These are phyloP conservation scores for Hetaerina titia DNA, from an alignment of 2,888 invertebrate species.

Conservation along the genomic window DNA sequence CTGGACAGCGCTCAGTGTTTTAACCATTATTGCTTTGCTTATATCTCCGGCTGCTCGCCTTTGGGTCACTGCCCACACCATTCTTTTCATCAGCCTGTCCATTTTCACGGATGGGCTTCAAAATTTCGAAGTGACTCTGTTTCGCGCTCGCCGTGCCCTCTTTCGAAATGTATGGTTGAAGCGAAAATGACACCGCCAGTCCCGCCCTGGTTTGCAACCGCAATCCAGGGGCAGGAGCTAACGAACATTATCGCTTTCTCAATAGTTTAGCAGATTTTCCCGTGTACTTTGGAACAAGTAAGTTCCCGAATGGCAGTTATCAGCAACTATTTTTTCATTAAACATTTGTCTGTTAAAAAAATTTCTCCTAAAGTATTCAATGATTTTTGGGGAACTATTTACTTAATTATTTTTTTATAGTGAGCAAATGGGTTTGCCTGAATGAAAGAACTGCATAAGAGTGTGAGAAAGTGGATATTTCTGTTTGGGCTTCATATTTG, in stretches of 20 bases:
- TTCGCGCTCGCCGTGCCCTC: constrained; percentile 68
- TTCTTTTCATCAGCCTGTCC: constrained; percentile 80
- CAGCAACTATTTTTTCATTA: constrained; percentile 4
- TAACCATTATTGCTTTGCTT: constrained; percentile 76
- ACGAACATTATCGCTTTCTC: neutral
- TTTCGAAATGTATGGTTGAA: constrained; percentile 12
- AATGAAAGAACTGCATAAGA: neutral
- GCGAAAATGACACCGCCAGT: constrained; percentile 57
- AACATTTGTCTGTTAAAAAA: constrained; percentile 2
- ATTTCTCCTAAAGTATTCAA: neutral
- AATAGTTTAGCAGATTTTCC: neutral
- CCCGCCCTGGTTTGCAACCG: constrained; percentile 32
- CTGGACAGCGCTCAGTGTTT: constrained; percentile 82
- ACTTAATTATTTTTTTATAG: constrained; percentile 33
- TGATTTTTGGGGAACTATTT: neutral
- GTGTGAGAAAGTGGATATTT: neutral
- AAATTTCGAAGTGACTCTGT: constrained; percentile 78
- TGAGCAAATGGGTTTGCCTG: neutral
- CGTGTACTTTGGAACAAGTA: neutral
- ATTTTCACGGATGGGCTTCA: constrained; percentile 82
- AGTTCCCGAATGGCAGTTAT: neutral
- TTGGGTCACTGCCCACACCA: constrained; percentile 80
- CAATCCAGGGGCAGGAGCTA: constrained; percentile 62
- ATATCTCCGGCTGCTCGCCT: constrained; percentile 78
- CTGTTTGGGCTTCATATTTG: neutral